Evolutionary conservation across 1,140 invertebrate species (phyloP), one percentile per base, ranked within the genome.

Genomic region (Nylanderia fulva): DNA sequence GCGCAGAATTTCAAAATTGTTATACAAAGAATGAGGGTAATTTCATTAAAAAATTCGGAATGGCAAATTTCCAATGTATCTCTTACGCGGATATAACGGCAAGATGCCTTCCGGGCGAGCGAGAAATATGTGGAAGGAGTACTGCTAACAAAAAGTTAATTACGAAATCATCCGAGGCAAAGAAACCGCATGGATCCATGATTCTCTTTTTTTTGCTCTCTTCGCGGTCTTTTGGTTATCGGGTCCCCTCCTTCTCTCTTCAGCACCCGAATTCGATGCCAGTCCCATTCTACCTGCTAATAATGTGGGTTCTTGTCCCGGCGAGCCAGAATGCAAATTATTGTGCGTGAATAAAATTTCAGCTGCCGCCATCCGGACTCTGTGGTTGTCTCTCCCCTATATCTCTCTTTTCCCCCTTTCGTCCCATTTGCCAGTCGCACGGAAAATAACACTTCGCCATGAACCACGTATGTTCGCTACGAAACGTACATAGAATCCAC

Each of bases 241-340:
- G 82, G 27, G 18, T 77, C 29, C 13, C 69, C 15, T 18, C 15
- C 45, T 33, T 3, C 45, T 7, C 39, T 33, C 39, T 33, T 13
- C 15, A 18, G 56, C 56, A 3, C 29, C 76, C 88, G 83, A 86
- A 91, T 91, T 91, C 87, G 72, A 88, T 88, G 86, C 86, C 92
- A 90, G 92, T 93, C 87, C 86, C 90, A 88, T 91, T 88, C 63
- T 36, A 76, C 72, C 77, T 71, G 66, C 74, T 92, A 92, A 93
- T 93, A 93, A 93, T 93, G 92, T 91, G 91, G 91, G 87, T 92
- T 93, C 92, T 91, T 91, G 90, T 91, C 88, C 75, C 86, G 86
- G 84, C 85, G 74, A 91, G 87, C 87, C 85, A 92, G 91, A 92
- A 94, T 93, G 93, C 93, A 94, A 94, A 94, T 94, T 93, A 93